phyloP scores from a whole-genome alignment of 2,888 invertebrate species.

The Tiphia femorata region DNA sequence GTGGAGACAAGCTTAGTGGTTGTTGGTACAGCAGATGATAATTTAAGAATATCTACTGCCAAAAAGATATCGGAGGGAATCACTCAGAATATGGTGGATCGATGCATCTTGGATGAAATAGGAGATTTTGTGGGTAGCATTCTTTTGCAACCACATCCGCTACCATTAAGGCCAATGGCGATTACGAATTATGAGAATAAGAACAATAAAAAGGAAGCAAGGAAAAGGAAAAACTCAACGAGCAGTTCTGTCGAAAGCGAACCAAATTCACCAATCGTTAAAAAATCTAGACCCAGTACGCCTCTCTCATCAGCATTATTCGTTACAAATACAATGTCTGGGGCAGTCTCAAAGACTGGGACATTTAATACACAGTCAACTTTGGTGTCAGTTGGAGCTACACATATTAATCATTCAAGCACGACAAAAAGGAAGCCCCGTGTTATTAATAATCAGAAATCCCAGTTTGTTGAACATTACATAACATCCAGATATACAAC shows the following conservation, averaged over 20 bases:
- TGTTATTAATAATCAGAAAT: constrained; percentile 47
- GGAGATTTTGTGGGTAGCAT: constrained; percentile 76
- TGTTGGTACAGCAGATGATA: constrained; percentile 85
- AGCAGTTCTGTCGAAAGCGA: constrained; percentile 70
- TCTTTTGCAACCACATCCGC: constrained; percentile 73
- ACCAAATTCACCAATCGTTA: constrained; percentile 69
- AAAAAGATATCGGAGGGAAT: constrained; percentile 81
- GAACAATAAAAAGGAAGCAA: constrained; percentile 57
- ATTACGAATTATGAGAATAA: constrained; percentile 43
- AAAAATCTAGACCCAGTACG: constrained; percentile 64
- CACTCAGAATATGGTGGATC: constrained; percentile 84
- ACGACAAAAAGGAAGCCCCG: constrained; percentile 52
- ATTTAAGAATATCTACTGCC: constrained; percentile 77
- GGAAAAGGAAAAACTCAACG: constrained; percentile 72
- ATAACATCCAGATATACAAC: constrained; percentile 49
- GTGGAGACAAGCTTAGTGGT: constrained; percentile 83
- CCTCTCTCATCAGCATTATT: constrained; percentile 47
- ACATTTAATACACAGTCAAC: constrained; percentile 37
- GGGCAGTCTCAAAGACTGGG: constrained; percentile 27
- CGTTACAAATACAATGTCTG: constrained; percentile 22
- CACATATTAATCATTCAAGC: constrained; percentile 36
- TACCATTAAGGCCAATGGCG: constrained; percentile 67
- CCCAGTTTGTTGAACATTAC: constrained; percentile 50
- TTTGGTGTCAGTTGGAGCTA: constrained; percentile 33
- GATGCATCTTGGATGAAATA: constrained; percentile 80